A percentile compares a stretch with the other conserved stretches of the same genome.
Evolutionary conservation across 2,888 invertebrate genomes (phyloP).

Genomic region (Brenthis daphne): DNA sequence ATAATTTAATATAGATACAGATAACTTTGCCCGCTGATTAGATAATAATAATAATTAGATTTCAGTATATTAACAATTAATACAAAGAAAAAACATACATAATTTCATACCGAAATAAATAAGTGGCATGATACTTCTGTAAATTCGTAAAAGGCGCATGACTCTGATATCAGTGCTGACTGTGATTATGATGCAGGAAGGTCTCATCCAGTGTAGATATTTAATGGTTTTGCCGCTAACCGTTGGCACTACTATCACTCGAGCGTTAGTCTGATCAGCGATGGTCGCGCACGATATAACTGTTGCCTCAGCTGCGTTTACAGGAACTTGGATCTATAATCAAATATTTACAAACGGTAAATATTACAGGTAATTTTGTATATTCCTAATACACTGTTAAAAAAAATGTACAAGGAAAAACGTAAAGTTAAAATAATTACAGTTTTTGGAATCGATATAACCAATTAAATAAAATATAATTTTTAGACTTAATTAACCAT

Average conservation of each 20-base stretch:
- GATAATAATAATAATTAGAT: no score
- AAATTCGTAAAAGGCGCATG: slow-evolving; percentile 83
- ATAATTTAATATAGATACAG: no score
- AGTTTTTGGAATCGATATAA: no score
- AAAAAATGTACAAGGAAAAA: no score
- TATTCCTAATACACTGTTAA: not conserved
- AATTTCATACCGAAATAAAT: slow-evolving; percentile 68
- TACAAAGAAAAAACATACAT: not conserved
- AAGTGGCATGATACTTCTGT: slow-evolving; percentile 83
- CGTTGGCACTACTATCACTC: slow-evolving; percentile 84
- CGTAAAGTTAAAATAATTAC: no score
- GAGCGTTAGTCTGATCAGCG: slow-evolving; percentile 53
- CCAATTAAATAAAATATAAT: no score
- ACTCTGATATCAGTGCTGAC: slow-evolving; percentile 81
- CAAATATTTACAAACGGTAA: not conserved
- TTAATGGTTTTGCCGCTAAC: slow-evolving; percentile 83
- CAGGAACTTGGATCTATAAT: slow-evolving; percentile 56
- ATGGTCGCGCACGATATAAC: slow-evolving; percentile 54
- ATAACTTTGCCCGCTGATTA: no score
- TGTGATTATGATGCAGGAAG: slow-evolving; percentile 85
- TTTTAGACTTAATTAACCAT: no score
- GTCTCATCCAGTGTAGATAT: slow-evolving; percentile 82
- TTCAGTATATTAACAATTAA: no score
- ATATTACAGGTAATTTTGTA: no score
- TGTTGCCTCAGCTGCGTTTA: slow-evolving; percentile 64